These are phyloP conservation scores for Parazoanthus atlanticus DNA, from an alignment of 92 coral and sea anemone species.

Conservation along the genomic window DNA sequence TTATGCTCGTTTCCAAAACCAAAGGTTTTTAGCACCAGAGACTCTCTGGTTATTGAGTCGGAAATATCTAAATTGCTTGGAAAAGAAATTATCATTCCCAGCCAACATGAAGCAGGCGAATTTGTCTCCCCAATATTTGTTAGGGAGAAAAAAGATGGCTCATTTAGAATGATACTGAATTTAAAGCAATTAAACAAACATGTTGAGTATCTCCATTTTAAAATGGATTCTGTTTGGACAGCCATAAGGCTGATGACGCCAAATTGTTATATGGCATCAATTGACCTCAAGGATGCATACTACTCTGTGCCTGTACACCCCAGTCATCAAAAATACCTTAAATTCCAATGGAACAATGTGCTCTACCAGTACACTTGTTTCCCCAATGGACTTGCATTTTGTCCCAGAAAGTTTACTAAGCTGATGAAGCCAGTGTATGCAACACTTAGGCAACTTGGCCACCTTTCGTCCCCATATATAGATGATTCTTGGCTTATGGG, in stretches of 20 bases:
- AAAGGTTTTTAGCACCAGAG: conserved; percentile 28
- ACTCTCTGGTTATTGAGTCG: conserved; percentile 41
- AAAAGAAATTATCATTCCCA: conserved; percentile 32
- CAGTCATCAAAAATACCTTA: conserved; percentile 2
- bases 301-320: neutral
- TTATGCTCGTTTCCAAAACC: conserved; percentile 11
- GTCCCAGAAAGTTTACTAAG: neutral
- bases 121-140: too few relatives aligned
- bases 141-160: conserved; percentile 36
- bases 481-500: conserved; percentile 52
- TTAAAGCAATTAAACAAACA: conserved; percentile 32
- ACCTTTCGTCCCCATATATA: conserved; percentile 41
- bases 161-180: conserved; percentile 26
- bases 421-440: neutral
- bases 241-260: neutral
- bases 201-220: neutral
- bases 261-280: too few relatives aligned
- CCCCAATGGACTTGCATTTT: conserved; percentile 14
- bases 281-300: too few relatives aligned
- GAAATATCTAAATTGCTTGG: conserved; percentile 32
- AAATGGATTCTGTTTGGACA: too few relatives aligned
- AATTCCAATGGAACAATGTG: conserved; percentile 20
- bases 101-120: conserved; percentile 1
- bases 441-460: conserved; percentile 38
- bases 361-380: conserved; percentile 8